Conservation (phyloP, 2,888 invertebrate species). For the Xestia xanthographa region DNA sequence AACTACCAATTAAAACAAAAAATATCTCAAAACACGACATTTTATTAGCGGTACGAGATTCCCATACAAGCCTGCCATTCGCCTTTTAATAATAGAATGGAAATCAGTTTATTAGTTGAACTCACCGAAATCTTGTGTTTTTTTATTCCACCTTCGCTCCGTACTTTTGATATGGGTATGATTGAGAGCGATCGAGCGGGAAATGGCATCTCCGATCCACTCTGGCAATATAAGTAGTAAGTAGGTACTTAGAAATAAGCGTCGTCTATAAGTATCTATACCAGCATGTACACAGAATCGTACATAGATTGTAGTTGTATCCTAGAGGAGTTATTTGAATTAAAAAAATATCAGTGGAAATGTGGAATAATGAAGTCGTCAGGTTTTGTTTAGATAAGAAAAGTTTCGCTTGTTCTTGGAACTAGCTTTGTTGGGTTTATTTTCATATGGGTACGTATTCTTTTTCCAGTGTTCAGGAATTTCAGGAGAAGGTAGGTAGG, state of each 20-base stretch:
- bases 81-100: not conserved
- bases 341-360: not conserved
- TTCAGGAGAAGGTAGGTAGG: not conserved
- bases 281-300: not conserved
- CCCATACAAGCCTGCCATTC: no score
- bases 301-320: not conserved
- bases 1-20: no score
- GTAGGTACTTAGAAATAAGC: constrained; percentile 23
- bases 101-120: constrained; percentile 25
- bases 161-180: constrained; percentile 79
- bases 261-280: constrained; percentile 8
- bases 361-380: not conserved
- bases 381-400: not conserved
- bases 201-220: constrained; percentile 82
- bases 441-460: not conserved
- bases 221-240: constrained; percentile 62
- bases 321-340: not conserved
- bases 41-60: no score
- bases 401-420: not conserved
- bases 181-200: constrained; percentile 83
- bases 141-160: constrained; percentile 57
- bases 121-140: constrained; percentile 11
- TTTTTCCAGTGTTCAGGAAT: not conserved
- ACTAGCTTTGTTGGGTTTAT: not conserved
- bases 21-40: no score